Percentiles rank a stretch among this genome's conserved stretches.
Evolutionary conservation across 2,113 vertebrate genomes (phyloP).

Genomic region (Scomber scombrus): DNA sequence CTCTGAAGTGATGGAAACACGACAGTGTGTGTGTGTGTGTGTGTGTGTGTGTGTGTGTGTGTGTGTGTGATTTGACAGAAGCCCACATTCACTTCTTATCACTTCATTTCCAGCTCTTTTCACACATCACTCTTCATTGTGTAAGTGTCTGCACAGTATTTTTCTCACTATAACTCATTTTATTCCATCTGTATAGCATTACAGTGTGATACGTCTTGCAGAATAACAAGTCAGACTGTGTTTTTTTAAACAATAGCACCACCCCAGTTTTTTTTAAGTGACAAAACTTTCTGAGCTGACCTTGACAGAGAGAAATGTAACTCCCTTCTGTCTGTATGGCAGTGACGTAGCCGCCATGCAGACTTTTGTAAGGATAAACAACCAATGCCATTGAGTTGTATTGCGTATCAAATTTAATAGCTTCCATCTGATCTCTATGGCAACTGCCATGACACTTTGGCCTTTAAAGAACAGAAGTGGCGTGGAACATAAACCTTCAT

Average conservation of each 20-base stretch:
- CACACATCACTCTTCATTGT: constrained; percentile 8
- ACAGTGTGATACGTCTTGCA: background rate
- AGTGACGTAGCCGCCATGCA: background rate
- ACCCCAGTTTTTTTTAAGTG: background rate
- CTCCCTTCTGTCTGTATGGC: background rate
- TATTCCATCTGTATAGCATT: background rate
- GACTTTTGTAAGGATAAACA: constrained; percentile 50
- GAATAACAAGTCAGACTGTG: constrained; percentile 1
- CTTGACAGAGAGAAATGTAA: constrained; percentile 13
- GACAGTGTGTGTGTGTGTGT: too few relatives aligned
- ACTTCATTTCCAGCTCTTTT: constrained; percentile 18
- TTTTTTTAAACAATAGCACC: background rate
- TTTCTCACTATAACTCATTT: background rate
- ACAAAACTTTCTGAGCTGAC: constrained; percentile 11
- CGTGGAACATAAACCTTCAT: constrained; percentile 73
- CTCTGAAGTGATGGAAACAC: too few relatives aligned
- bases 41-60: background rate
- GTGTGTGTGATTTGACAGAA: background rate
- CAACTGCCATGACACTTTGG: constrained; percentile 59
- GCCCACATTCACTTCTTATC: constrained; percentile 17
- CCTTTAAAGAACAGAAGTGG: constrained; percentile 64
- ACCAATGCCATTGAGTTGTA: constrained; percentile 23
- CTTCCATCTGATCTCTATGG: constrained; percentile 39
- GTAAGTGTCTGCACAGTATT: background rate
- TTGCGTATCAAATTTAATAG: constrained; percentile 15